A percentile compares a stretch with the other conserved stretches of the same genome.
Evolutionary conservation across 53 echinoderm and acorn worm genomes (phyloP).

Genomic region (Zoroaster sp.): DNA sequence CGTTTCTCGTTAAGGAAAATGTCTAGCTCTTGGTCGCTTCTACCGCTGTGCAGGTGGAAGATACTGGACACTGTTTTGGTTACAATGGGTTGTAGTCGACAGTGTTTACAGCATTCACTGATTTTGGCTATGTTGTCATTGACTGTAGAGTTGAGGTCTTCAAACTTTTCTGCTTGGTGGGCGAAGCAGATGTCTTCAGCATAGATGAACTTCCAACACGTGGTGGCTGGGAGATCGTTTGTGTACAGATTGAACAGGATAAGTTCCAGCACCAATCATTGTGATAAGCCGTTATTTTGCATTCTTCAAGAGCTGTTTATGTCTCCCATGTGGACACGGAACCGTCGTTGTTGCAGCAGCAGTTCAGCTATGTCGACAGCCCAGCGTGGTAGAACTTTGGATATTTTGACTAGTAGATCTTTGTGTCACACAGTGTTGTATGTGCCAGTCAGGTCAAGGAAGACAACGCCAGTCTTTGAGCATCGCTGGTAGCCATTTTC

Average conservation of each 20-base stretch:
- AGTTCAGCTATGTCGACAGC: background rate
- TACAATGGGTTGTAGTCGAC: background rate
- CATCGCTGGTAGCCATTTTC: background rate
- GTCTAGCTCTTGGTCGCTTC: background rate
- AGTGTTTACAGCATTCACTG: background rate
- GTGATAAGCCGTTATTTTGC: background rate
- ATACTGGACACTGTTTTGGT: too few species aligned
- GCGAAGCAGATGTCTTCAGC: background rate
- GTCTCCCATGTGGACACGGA: too few species aligned
- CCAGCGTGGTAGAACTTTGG: too few species aligned
- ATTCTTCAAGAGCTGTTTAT: background rate
- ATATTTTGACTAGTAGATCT: background rate
- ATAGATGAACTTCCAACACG: too few species aligned
- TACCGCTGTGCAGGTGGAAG: background rate
- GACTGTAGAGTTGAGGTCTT: background rate
- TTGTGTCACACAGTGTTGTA: slow-evolving; percentile 9
- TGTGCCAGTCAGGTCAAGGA: background rate
- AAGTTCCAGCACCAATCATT: background rate
- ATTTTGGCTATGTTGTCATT: background rate
- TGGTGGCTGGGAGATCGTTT: too few species aligned
- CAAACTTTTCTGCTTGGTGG: background rate
- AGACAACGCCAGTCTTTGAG: background rate
- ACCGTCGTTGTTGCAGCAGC: background rate
- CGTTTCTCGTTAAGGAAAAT: background rate
- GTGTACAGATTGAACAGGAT: too few species aligned